Base-by-base conservation (phyloP, 1,140 invertebrate species). In the Diabrotica virgifera region DNA sequence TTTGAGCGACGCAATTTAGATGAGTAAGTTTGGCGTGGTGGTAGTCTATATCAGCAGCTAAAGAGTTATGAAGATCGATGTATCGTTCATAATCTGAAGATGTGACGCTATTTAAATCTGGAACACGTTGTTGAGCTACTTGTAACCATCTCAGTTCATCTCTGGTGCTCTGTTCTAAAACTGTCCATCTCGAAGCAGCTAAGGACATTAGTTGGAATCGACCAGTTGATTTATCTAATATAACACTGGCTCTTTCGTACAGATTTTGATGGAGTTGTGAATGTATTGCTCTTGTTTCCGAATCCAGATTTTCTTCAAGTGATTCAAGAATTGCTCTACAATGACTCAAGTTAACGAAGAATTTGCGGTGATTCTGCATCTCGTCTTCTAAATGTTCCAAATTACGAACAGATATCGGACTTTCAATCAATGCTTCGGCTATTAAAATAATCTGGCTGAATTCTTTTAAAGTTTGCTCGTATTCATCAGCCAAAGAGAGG, bases 331-430 rank as follows among this genome's bases (percentile, higher is more conserved):
- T 91, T 24, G 87, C 87, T 71, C 89, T 84, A 71, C 92, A 94
- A 64, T 94, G 91, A 72, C 91, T 93, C 8, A 95, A 78, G 71
- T 93, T 93, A 0, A 92, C 89, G 74, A 95, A 94, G 79, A 94
- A 94, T 73, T 92, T 93, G 52, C 91, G 84, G 74, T 94, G 91
- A 73, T 92, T 94, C 69, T 93, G 90, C 79, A 94, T 91, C 80
- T 94, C 92, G 72, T 93, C 90, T 71, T 91, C 89, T 8, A 94
- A 78, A 71, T 93, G 89, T 70, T 89, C 86, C 60, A 92, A 80
- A 69, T 87, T 87, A 50, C 82, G 85, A 0, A 92, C 90, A 2
- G 86, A 85, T 36, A 93, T 87, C 12, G 89, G 87, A 70, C 86
- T 87, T 52, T 90, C 87, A 5, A 94, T 80, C 36, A 94, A 77